Conservation (phyloP, 2,797 vertebrate species). For the Epinephelus malabaricus region DNA sequence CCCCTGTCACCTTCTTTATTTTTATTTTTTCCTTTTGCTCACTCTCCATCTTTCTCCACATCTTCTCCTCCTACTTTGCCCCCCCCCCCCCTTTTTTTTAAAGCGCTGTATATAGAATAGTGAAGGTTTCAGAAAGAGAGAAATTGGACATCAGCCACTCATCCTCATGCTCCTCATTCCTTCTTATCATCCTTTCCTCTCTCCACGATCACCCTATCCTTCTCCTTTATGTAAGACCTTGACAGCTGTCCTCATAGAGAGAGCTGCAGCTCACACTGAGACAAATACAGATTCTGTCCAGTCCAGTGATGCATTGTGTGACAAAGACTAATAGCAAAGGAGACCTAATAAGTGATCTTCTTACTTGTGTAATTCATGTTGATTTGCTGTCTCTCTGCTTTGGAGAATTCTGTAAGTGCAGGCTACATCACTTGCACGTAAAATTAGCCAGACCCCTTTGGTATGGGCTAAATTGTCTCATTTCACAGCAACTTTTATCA, state of each 20-base stretch:
- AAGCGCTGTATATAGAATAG: conserved; percentile 5
- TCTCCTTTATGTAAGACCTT: conserved; percentile 42
- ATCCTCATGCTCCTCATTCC: conserved; percentile 17
- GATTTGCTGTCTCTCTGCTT: too few relatives aligned
- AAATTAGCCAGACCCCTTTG: too few relatives aligned
- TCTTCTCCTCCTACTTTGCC: conserved; percentile 5
- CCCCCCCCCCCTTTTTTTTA: background rate
- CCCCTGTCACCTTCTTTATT: conserved; percentile 43
- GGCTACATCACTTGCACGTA: too few relatives aligned
- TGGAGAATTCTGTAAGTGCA: too few relatives aligned
- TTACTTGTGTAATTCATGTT: too few relatives aligned
- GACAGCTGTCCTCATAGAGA: conserved; percentile 46
- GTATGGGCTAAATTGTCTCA: too few relatives aligned
- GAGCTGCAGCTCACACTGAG: conserved; percentile 35
- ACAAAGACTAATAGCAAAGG: too few relatives aligned
- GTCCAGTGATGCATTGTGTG: background rate
- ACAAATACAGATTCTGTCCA: conserved; percentile 34
- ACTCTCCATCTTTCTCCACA: conserved; percentile 5
- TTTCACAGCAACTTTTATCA: too few relatives aligned
- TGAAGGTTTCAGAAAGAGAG: conserved; percentile 30
- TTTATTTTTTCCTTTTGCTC: conserved; percentile 33
- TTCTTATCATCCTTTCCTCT: conserved; percentile 29
- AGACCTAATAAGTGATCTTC: too few relatives aligned
- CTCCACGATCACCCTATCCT: conserved; percentile 8
- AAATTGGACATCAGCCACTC: conserved; percentile 45